Base-by-base conservation (phyloP, 1,140 invertebrate species). In the Samia ricini region DNA sequence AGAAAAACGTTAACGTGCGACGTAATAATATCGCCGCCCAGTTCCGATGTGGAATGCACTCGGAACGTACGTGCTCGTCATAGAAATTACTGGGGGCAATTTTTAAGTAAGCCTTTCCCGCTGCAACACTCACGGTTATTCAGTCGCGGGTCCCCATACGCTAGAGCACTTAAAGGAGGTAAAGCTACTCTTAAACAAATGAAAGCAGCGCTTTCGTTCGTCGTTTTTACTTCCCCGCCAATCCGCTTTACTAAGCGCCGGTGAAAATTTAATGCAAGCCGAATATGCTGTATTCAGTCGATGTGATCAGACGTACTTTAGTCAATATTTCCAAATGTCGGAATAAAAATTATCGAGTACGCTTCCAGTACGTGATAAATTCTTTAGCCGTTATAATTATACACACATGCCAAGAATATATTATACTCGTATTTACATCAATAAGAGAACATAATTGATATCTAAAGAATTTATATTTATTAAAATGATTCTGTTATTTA, bases 51-150 rank as follows among this genome's bases (percentile, higher is more conserved):
- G 66, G 48, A 73, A 79, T 85, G 79, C 81, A 83, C 81, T 85
- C 73, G 64, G 71, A 66, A 73, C 63, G 77, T 80, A 88, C 85
- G 85, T 89, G 87, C 79, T 87, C 79, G 71, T 87, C 83, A 89
- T 89, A 88, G 76, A 75, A 87, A 88, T 84, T 81, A 81, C 73
- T 68, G 68, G 24, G 68, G 68, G 72, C 83, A 87, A 88, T 88
- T 89, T 88, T 89, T 88, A 89, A 87, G 82, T 83, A 74, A 77
- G 74, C 77, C 76, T 81, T 85, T 79, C 76, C 66, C 77, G 80
- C 76, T 88, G 85, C 81, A 85, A 75, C 83, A 79, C 84, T 83
- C 70, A 72, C 75, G 69, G 78, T 81, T 81, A 85, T 87, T 88
- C 81, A 87, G 72, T 55, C 67, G 56, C 55, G 68, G n/a, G 74